Base-by-base conservation (phyloP, 2,888 invertebrate genomes). In the Saturnia japonica region DNA sequence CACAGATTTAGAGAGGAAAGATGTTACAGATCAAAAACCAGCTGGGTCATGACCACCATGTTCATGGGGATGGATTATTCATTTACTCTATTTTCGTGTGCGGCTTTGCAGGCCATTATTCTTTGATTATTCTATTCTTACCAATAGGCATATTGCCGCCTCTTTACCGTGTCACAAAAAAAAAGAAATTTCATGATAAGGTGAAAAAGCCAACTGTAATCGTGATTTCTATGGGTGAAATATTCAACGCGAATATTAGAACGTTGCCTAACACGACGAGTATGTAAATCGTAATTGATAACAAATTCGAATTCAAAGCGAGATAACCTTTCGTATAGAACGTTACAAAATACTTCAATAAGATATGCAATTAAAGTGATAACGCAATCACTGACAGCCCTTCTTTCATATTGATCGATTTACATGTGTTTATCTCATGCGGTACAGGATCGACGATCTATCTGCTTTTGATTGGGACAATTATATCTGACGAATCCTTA, bases 311-410 rank as follows among this genome's bases (percentile, higher is more conserved):
- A 64, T 64, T 19, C 40, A 3, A n/a, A n/a, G 64, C 40, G 57
- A 40, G 40, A 40, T 64, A 64, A 64, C 64, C 64, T 64, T 64
- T 64, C 40, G 40, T 64, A 64, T 64, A 64, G 40, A 34, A 25
- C 57, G 25, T 64, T 64, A 64, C 64, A 64, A 64, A 64, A 64
- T 19, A 34, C 62, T 62, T 12, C 34, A 34, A 47, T 8, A 1
- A 57, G n/a, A 64, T 40, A 64, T 64, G 40, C 40, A 64, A 64
- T 64, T 64, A 64, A 6, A 40, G 1, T 64, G 64, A 64, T 64
- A 64, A n/a, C 64, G 64, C 40, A 64, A 64, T 64, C 64, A 40
- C 64, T 64, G 64, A 64, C 64, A 64, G 64, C 64, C 64, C 64
- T 64, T 64, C 64, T 64, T 64, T 64, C 40, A 64, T 64, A 40